Conservation (phyloP, 2,113 vertebrate genomes). For the Tenebrosternarchus preto region DNA sequence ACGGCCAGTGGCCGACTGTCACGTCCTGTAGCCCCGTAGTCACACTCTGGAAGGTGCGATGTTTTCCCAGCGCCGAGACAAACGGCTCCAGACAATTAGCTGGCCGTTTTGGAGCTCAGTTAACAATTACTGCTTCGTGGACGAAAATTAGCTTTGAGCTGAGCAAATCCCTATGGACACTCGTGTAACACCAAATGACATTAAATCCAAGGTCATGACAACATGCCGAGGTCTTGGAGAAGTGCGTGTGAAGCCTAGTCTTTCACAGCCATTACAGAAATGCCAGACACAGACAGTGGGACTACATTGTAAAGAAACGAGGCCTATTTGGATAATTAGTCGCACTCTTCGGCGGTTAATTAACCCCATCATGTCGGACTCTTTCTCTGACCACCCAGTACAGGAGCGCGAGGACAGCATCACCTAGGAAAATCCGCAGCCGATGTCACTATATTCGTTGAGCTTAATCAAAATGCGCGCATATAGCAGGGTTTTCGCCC, state of each 20-base stretch:
- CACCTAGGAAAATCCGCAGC: constrained; percentile 48
- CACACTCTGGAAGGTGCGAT: constrained; percentile 63
- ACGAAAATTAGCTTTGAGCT: constrained; percentile 63
- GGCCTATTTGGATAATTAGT: not conserved
- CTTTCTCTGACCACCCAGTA: constrained; percentile 15
- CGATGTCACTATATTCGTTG: constrained; percentile 70
- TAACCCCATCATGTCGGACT: not conserved
- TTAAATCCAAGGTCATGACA: constrained; percentile 53
- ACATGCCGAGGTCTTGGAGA: constrained; percentile 62
- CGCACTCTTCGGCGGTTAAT: not conserved
- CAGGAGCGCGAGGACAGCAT: constrained; percentile 62
- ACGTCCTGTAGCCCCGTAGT: constrained; percentile 42
- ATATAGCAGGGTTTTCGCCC: constrained; percentile 53
- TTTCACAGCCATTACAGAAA: not conserved
- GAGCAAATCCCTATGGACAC: constrained; percentile 51
- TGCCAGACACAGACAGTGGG: not conserved
- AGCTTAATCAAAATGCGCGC: constrained; percentile 52
- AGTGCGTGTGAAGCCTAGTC: not conserved
- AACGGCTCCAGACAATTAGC: constrained; percentile 59
- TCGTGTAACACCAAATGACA: constrained; percentile 47
- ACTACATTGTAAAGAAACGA: not conserved
- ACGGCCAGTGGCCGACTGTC: constrained; percentile 43
- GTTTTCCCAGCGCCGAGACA: constrained; percentile 65
- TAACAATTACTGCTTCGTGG: constrained; percentile 63
- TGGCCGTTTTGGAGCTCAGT: constrained; percentile 58